Evolutionary conservation across 1,140 invertebrate species (phyloP).

Genomic region (Tachypleus tridentatus): DNA sequence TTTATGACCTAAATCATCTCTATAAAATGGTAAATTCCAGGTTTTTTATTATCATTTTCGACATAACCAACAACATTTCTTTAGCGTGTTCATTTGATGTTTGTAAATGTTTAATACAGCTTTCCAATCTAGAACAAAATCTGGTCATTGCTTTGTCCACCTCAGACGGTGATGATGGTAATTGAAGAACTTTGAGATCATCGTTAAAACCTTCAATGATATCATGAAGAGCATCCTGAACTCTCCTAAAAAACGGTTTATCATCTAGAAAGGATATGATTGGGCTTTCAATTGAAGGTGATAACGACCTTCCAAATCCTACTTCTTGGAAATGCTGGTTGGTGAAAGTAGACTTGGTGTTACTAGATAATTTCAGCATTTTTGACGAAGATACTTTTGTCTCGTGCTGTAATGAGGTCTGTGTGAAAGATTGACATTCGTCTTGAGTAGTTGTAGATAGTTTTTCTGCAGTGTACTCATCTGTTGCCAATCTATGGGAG

Average conservation of each 20-base stretch:
- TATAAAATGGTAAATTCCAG: conserved; percentile 86
- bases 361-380: conserved; percentile 58
- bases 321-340: conserved; percentile 18
- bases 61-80: conserved; percentile 27
- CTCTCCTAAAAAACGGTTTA: not conserved
- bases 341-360: conserved; percentile 41
- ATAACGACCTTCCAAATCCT: conserved; percentile 7
- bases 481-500: conserved; percentile 67
- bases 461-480: conserved; percentile 71
- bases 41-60: conserved; percentile 45
- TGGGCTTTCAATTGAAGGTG: conserved; percentile 7
- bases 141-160: conserved; percentile 14
- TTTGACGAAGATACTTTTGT: conserved; percentile 52
- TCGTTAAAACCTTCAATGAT: conserved; percentile 14
- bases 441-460: conserved; percentile 69
- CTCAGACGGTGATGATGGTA: conserved; percentile 5
- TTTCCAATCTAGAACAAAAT: conserved; percentile 14
- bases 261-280: not conserved
- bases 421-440: conserved; percentile 62
- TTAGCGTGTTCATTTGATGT: conserved; percentile 15
- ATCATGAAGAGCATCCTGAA: not conserved
- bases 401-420: conserved; percentile 41
- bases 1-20: conserved; percentile 51
- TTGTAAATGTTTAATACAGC: conserved; percentile 20
- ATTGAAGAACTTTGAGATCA: conserved; percentile 15